These are phyloP conservation scores for Sanderia malayensis DNA, from an alignment of 30 jellyfish, hydroid and myxozoan genomes.

Conservation along the genomic window DNA sequence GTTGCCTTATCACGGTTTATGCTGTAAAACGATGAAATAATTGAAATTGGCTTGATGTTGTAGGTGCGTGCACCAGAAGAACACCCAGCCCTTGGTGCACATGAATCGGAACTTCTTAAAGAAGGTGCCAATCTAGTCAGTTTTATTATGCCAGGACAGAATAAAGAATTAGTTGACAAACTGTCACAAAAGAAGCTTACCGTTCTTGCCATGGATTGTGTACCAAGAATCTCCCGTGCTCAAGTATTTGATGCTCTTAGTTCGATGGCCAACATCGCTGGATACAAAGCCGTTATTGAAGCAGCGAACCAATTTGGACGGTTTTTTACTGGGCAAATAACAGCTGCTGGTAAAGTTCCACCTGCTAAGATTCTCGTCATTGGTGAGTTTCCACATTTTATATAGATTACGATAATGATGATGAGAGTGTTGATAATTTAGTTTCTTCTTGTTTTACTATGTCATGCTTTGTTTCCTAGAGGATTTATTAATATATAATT, in stretches of 20 bases:
- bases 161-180: slow-evolving; percentile 65
- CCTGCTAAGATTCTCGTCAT: slow-evolving; percentile 91
- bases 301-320: slow-evolving; percentile 95
- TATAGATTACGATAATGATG: too few relatives aligned
- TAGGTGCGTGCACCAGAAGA: slow-evolving; percentile 91
- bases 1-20: too few relatives aligned
- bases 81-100: slow-evolving; percentile 75
- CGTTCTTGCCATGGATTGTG: slow-evolving; percentile 93
- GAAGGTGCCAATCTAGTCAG: slow-evolving; percentile 84
- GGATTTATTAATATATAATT: background rate
- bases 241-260: slow-evolving; percentile 95
- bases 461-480: background rate
- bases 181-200: slow-evolving; percentile 65
- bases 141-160: slow-evolving; percentile 76
- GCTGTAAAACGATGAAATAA: too few relatives aligned
- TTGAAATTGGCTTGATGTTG: too few relatives aligned
- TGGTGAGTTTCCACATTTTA: slow-evolving; percentile 60
- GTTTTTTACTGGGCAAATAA: slow-evolving; percentile 91
- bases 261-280: slow-evolving; percentile 97
- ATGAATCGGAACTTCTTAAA: slow-evolving; percentile 71
- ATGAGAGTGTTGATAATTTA: too few relatives aligned
- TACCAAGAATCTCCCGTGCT: slow-evolving; percentile 94
- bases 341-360: slow-evolving; percentile 99
- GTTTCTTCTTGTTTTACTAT: background rate
- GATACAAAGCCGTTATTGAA: slow-evolving; percentile 87